Conservation (phyloP, 1,140 invertebrate species). For the Drosophila sechellia region DNA sequence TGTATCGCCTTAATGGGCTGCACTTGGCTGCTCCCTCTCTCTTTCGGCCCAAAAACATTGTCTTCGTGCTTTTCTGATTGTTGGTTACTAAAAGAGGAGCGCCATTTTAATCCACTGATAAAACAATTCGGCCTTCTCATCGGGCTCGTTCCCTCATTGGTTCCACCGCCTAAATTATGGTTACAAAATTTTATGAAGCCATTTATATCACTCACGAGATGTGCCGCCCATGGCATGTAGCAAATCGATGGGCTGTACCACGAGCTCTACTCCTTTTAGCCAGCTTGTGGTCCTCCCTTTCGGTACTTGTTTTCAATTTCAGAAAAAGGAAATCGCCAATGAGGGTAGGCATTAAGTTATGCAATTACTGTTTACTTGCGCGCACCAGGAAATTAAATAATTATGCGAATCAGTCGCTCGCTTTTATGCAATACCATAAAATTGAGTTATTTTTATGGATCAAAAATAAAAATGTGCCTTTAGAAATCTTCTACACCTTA, state of each 20-base stretch:
- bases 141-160: slow-evolving; percentile 5
- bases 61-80: slow-evolving; percentile 40
- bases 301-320: slow-evolving; percentile 75
- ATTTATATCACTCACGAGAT: slow-evolving; percentile 75
- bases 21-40: slow-evolving; percentile 58
- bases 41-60: slow-evolving; percentile 29
- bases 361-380: slow-evolving; percentile 50
- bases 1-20: slow-evolving; percentile 71
- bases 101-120: slow-evolving; percentile 64
- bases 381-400: slow-evolving; percentile 57
- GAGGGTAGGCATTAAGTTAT: slow-evolving; percentile 27
- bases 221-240: slow-evolving; percentile 42
- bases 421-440: slow-evolving; percentile 17
- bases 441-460: slow-evolving; percentile 42
- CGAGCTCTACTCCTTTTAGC: slow-evolving; percentile 20
- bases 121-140: slow-evolving; percentile 67
- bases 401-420: slow-evolving; percentile 56
- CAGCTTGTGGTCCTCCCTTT: slow-evolving; percentile 24
- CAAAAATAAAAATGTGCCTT: neutral
- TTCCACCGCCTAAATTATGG: slow-evolving; percentile 58
- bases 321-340: slow-evolving; percentile 13
- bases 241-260: slow-evolving; percentile 54
- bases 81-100: slow-evolving; percentile 22
- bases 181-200: slow-evolving; percentile 83
- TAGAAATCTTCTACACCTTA: neutral